Evolutionary conservation across 2,888 invertebrate genomes (phyloP), one percentile per base, ranked within the genome.

Genomic region (Helleia helle): DNA sequence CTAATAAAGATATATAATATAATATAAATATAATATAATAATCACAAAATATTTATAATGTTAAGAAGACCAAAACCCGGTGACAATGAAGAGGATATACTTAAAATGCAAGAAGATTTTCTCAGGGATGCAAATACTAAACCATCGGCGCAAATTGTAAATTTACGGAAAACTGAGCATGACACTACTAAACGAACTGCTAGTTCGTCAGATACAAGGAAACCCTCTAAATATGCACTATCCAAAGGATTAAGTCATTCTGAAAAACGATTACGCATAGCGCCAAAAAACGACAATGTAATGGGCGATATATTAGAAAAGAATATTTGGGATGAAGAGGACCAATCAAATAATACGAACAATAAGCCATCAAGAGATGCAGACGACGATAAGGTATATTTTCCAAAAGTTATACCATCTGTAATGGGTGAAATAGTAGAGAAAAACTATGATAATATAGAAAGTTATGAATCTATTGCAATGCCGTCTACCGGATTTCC

Each of bases 31-130:
- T 40, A 2, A 18, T 26, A 11, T 25, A 22, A 5, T 36, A 31
- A 17, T 7, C 12, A 11, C 8, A 5, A 15, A 28, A 22, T 28
- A 8, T 17, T 17, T 11, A 8, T 28, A 24, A 50, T 91, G 91
- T 81, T 86, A 49, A 80, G 81, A 49, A 80, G 93, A 50, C 93
- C 93, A 0, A 90, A 89, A 58, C 86, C 87, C 1, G 86, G 87
- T 3, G 93, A 93, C 62, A 87, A 85, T 28, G 93, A 94, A 54
- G 90, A 91, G 9, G 93, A 93, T 58, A 84, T 94, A 25, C 73
- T 93, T 12, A 87, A 86, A 42, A 88, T 92, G 87, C 93, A 94
- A 62, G 87, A 90, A 53, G 90, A 91, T 49, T 94, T 91, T 61
- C 63, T 90, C 12, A 76, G 65, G 27, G 83, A 89, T 49, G 87